These are phyloP conservation scores for Poecilobothrus nobilitatus DNA, from an alignment of 2,888 invertebrate species.

Conservation along the genomic window DNA sequence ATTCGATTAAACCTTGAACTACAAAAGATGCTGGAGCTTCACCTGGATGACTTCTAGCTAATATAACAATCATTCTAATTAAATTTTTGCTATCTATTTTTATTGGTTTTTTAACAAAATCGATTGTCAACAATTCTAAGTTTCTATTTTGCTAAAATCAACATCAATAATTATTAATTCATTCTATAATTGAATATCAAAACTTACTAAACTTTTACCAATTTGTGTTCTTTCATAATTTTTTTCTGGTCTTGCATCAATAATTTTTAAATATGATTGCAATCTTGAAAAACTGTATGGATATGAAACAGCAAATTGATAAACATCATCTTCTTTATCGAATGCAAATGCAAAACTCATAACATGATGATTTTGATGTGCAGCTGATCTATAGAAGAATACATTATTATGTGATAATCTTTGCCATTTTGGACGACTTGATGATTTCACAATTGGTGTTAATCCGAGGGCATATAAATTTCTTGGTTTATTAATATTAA, in stretches of 20 bases:
- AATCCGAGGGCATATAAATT: slow-evolving; percentile 83
- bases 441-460: slow-evolving; percentile 90
- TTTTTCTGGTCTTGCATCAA: slow-evolving; percentile 54
- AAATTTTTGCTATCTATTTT: slow-evolving; percentile 46
- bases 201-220: slow-evolving; percentile 54
- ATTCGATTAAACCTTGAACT: slow-evolving; percentile 91
- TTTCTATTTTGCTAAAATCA: slow-evolving; percentile 74
- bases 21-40: slow-evolving; percentile 91
- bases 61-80: slow-evolving; percentile 71
- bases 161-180: background rate
- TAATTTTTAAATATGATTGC: slow-evolving; percentile 70
- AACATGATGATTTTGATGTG: slow-evolving; percentile 84
- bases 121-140: slow-evolving; percentile 81
- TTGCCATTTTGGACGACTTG: slow-evolving; percentile 85
- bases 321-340: slow-evolving; percentile 88
- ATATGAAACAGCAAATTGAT: slow-evolving; percentile 87
- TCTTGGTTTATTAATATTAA: slow-evolving; percentile 88
- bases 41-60: slow-evolving; percentile 86
- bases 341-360: slow-evolving; percentile 91
- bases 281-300: slow-evolving; percentile 93
- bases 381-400: slow-evolving; percentile 84
- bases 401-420: slow-evolving; percentile 72
- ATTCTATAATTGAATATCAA: background rate
- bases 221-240: slow-evolving; percentile 64
- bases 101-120: slow-evolving; percentile 43